Base-by-base conservation (phyloP, 2,888 invertebrate genomes). In the Steinernema hermaphroditum region DNA sequence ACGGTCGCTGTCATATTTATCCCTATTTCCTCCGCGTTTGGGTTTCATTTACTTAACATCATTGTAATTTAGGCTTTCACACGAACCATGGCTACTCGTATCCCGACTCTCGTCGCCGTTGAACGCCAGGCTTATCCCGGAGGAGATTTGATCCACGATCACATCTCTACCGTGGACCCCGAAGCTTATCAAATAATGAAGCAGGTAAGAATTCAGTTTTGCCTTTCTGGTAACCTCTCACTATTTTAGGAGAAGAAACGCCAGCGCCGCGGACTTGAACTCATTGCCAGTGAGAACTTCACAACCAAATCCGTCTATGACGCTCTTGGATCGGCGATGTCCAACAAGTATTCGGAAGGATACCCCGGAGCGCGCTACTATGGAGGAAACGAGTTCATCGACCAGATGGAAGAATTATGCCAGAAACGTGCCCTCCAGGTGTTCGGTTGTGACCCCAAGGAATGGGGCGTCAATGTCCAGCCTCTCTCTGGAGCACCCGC, bases 391-490 rank as follows among this genome's bases (percentile, higher is more conserved):
- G 93, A 97, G 88, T 92, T 90, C 85, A 94, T 98, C 80, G 97
- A 97, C 89, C 90, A 96, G 90, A 91, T 97, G 79, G 97, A 97
- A 89, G 84, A 91, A 41, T 88, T 97, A 72, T 93, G 94, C 72
- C 95, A 95, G 87, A 91, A 92, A 83, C 90, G 97, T 75, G 92
- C 94, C 0, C 89, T 96, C 50, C 74, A 85, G 72, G 92, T 93
- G 0, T 97, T 92, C 87, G 91, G 90, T 78, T 89, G 96, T 27
- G 91, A 92, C 82, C 90, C 92, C 0, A 92, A 92, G 73, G 90
- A 93, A 87, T 97, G 97, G 97, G 96, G 96, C 69, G 94, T 94
- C 19, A 97, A 97, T 89, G 97, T 97, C 1, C 97, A 80, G 72
- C 71, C 96, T 0, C 94, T 95, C 86, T 96, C 96, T 72, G 93